Percentiles rank a stretch among this genome's conserved stretches.
Conservation (phyloP, 2,113 vertebrate genomes). For the Scortum barcoo region DNA sequence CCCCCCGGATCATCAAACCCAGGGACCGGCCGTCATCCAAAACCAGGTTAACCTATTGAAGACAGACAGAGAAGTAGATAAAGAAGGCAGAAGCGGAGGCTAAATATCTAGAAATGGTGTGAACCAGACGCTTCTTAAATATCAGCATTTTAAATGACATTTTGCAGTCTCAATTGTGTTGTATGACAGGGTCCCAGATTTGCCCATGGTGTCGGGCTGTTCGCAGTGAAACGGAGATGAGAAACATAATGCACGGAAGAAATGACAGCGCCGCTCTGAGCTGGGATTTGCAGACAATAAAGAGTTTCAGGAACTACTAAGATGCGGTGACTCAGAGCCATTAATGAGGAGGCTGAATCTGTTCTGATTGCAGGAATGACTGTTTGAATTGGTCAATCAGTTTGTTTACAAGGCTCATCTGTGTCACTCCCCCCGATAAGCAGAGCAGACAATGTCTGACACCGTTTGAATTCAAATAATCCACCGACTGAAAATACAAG, state of each 20-base stretch:
- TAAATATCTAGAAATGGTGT: background rate
- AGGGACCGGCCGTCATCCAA: conserved; percentile 94
- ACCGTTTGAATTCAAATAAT: conserved; percentile 16
- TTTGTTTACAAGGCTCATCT: conserved; percentile 33
- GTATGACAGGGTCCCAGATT: conserved; percentile 25
- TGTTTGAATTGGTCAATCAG: conserved; percentile 36
- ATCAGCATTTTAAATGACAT: conserved; percentile 29
- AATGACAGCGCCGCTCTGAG: conserved; percentile 27
- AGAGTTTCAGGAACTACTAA: conserved; percentile 27
- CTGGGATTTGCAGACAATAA: conserved; percentile 23
- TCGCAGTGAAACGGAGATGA: conserved; percentile 20
- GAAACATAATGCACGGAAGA: conserved; percentile 19
- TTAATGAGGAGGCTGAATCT: conserved; percentile 20
- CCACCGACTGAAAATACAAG: background rate
- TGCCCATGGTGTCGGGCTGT: background rate
- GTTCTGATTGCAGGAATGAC: conserved; percentile 17
- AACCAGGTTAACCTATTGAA: conserved; percentile 92
- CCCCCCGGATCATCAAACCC: conserved; percentile 96
- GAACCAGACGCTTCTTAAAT: background rate
- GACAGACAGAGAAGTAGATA: conserved; percentile 13
- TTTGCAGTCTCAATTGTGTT: background rate
- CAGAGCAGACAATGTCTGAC: background rate
- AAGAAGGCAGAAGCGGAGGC: background rate
- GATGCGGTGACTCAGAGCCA: conserved; percentile 15
- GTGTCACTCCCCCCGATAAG: background rate